Percentiles rank a stretch among this genome's conserved stretches.
phyloP scores from a whole-genome alignment of 1,140 invertebrate species.

The Wiebesia pumilae region DNA sequence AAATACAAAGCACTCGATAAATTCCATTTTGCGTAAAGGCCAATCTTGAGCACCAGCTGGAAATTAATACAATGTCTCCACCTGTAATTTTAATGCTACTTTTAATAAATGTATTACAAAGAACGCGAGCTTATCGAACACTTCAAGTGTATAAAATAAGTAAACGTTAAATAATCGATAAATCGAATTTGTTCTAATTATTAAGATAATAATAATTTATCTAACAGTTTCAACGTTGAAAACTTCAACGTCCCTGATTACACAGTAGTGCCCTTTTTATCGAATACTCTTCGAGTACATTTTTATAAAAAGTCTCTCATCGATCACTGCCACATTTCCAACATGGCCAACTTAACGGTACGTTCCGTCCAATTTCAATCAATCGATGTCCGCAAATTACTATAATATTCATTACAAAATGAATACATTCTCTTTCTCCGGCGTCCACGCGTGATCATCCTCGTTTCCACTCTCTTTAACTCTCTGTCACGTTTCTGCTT shows the following conservation, averaged over 20 bases:
- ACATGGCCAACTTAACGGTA: neutral
- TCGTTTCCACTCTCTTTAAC: neutral
- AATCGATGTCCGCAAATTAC: constrained; percentile 16
- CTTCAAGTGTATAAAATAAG: too few species aligned
- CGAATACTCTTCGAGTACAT: neutral
- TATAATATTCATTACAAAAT: constrained; percentile 10
- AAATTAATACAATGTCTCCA: too few species aligned
- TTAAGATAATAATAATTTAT: neutral
- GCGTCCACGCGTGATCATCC: neutral
- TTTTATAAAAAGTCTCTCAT: neutral
- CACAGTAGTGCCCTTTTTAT: neutral
- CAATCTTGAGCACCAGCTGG: too few species aligned
- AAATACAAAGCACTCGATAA: too few species aligned
- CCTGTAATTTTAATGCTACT: too few species aligned
- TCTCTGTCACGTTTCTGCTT: neutral
- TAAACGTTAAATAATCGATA: too few species aligned
- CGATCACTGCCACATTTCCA: neutral
- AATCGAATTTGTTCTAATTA: neutral
- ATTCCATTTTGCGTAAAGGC: too few species aligned
- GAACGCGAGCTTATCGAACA: too few species aligned
- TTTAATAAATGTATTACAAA: too few species aligned
- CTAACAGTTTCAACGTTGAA: neutral
- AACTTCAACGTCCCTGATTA: neutral
- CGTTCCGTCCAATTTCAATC: constrained; percentile 17
- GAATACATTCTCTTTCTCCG: neutral